A percentile compares a stretch with the other conserved stretches of the same genome.
phyloP scores from a whole-genome alignment of 2,888 invertebrate genomes.

The Coleophora deauratella region DNA sequence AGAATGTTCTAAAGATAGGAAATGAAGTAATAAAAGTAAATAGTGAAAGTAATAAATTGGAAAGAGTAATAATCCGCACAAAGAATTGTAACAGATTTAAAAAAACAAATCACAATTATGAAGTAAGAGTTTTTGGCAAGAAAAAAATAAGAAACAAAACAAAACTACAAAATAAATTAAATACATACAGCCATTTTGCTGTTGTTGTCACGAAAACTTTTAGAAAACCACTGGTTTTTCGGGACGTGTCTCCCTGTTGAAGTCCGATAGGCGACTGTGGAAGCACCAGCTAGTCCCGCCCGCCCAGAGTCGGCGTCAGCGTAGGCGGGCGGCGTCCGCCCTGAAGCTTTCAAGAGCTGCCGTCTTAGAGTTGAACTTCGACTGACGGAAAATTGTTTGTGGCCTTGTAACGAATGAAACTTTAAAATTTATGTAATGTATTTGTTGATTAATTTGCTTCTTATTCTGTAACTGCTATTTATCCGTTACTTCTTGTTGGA shows the following conservation, averaged over 20 bases:
- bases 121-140: no score
- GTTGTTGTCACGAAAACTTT: constrained; percentile 34
- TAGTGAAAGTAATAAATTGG: no score
- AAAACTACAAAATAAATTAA: constrained; percentile 1
- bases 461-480: no score
- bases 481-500: no score
- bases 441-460: constrained; percentile 2
- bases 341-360: constrained; percentile 19
- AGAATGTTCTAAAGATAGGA: no score
- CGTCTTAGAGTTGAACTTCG: constrained; percentile 6
- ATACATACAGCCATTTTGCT: constrained; percentile 60
- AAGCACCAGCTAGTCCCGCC: constrained; percentile 31
- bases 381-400: background rate
- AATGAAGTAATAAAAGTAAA: no score
- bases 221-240: constrained; percentile 28
- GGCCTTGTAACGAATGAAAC: background rate
- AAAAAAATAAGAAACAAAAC: no score
- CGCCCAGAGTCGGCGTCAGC: constrained; percentile 45
- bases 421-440: background rate
- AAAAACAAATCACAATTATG: no score
- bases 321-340: constrained; percentile 46
- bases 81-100: no score
- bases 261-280: constrained; percentile 51
- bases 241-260: constrained; percentile 47
- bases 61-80: no score